Evolutionary conservation across 2,888 invertebrate genomes (phyloP).

Genomic region (Stenurella melanura): DNA sequence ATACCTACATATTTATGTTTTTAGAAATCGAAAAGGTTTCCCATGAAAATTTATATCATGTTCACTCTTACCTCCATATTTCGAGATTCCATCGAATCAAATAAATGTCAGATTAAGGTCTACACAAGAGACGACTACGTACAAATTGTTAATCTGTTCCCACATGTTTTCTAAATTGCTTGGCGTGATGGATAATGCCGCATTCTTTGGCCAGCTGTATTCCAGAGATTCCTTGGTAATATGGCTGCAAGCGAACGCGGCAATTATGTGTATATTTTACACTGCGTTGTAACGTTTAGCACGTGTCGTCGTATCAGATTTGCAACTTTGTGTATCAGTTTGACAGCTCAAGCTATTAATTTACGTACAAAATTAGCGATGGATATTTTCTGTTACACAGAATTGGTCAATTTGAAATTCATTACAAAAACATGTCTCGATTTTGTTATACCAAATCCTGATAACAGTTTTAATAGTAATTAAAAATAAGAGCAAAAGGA

Average conservation of each 20-base stretch:
- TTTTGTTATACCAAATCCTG: too few species aligned
- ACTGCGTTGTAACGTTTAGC: not conserved
- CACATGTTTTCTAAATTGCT: conserved; percentile 7
- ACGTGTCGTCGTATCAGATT: not conserved
- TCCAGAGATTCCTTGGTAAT: not conserved
- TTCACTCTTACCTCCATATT: not conserved
- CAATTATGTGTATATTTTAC: not conserved
- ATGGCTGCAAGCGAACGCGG: not conserved
- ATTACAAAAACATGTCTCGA: too few species aligned
- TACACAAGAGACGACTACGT: not conserved
- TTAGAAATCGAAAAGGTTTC: not conserved
- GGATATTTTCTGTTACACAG: too few species aligned
- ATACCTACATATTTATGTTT: too few species aligned
- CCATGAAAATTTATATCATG: not conserved
- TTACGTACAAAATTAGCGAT: too few species aligned
- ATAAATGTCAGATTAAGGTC: not conserved
- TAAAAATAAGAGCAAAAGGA: too few species aligned
- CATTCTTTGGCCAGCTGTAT: not conserved
- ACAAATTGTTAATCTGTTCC: conserved; percentile 7
- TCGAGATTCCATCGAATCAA: conserved; percentile 1
- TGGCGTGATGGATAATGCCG: not conserved
- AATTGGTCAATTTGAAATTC: too few species aligned
- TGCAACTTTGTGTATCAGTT: not conserved
- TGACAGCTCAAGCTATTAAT: too few species aligned
- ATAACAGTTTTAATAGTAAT: too few species aligned